These are phyloP conservation scores for Arenaria interpres DNA, from an alignment of 2,113 vertebrate species.

Conservation along the genomic window DNA sequence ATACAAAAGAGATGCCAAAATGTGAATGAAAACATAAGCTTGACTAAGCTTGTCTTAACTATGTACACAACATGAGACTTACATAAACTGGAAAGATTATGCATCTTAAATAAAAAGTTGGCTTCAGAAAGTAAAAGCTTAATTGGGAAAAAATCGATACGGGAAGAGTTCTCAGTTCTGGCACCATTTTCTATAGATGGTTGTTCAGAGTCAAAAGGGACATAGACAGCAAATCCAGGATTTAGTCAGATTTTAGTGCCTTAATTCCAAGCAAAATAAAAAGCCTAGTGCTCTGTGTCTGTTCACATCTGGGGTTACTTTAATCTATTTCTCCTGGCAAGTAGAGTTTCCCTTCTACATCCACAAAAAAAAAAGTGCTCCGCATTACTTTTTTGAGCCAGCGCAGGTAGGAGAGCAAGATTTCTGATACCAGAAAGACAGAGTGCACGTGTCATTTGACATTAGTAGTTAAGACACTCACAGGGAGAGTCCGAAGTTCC, in stretches of 20 bases:
- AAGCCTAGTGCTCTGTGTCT: background rate
- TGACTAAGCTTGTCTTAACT: background rate
- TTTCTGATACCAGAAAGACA: background rate
- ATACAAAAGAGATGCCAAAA: background rate
- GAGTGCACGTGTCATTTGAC: accelerated
- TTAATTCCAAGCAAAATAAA: background rate
- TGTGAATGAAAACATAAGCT: background rate
- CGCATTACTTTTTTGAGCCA: background rate
- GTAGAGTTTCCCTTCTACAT: background rate
- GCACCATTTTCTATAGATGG: background rate
- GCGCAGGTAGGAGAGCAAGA: background rate
- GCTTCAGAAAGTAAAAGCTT: background rate
- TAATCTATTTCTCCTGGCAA: background rate
- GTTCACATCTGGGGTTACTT: too few relatives aligned
- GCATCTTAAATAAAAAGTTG: background rate
- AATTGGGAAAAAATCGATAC: background rate
- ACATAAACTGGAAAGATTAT: background rate
- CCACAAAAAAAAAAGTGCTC: background rate
- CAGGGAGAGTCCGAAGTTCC: background rate
- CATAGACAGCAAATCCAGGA: background rate
- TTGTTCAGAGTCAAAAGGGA: background rate
- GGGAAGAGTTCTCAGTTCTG: background rate
- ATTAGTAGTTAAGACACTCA: background rate
- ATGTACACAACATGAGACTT: background rate
- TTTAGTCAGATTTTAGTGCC: background rate